Conservation (phyloP, 2,113 vertebrate species). For the Trachemys scripta region DNA sequence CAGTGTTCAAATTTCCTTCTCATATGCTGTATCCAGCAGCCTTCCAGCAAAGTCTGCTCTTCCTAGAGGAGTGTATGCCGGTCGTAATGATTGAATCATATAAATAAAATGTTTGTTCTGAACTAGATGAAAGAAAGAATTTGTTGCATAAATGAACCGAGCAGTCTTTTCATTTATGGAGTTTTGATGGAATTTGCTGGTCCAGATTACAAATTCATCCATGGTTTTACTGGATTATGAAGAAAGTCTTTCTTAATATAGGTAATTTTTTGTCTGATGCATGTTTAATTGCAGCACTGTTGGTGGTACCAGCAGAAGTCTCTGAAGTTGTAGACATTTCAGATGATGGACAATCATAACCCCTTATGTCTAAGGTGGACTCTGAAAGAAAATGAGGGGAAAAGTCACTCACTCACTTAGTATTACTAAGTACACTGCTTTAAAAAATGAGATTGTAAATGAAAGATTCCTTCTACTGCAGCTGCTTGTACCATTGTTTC, state of each 20-base stretch:
- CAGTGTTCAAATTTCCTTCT: neutral
- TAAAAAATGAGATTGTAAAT: neutral
- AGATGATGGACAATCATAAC: neutral
- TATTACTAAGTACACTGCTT: neutral
- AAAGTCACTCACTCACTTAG: too few species aligned
- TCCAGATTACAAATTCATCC: neutral
- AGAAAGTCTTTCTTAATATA: neutral
- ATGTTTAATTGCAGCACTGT: neutral
- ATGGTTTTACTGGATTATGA: neutral
- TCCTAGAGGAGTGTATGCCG: neutral
- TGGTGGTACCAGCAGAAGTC: neutral
- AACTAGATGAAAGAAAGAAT: neutral
- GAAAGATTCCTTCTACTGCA: neutral
- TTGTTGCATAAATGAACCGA: neutral
- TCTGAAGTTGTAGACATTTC: neutral
- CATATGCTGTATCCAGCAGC: neutral
- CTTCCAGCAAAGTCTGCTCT: neutral
- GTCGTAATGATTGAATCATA: neutral
- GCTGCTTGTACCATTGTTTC: neutral
- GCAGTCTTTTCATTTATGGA: neutral
- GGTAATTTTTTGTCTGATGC: neutral
- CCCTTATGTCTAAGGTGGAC: neutral
- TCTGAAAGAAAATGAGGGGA: neutral
- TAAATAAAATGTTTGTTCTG: neutral
- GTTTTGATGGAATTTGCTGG: neutral